These are phyloP conservation scores for Phylloscopus trochilus DNA, from an alignment of 2,113 vertebrate genomes.

Conservation along the genomic window DNA sequence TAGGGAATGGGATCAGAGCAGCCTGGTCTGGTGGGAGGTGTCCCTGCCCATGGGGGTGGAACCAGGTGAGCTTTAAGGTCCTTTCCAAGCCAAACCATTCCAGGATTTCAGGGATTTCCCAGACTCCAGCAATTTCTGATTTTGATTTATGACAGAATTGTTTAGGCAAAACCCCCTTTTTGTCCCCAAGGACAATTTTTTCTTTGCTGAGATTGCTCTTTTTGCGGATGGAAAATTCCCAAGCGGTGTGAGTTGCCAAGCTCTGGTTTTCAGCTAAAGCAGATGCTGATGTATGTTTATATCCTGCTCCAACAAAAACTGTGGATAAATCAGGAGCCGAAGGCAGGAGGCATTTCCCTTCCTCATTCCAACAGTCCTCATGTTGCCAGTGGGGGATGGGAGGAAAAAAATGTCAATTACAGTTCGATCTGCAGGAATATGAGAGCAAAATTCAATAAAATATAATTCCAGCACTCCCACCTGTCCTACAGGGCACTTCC, in stretches of 20 bases:
- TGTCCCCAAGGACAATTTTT: neutral
- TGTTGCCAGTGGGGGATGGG: neutral
- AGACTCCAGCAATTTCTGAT: neutral
- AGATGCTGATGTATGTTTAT: neutral
- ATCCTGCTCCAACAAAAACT: neutral
- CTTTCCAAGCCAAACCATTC: neutral
- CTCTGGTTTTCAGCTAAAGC: neutral
- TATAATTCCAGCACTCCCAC: neutral
- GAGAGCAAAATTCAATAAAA: neutral
- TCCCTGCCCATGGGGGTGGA: neutral
- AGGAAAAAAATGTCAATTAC: neutral
- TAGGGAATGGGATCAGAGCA: neutral
- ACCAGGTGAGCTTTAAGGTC: rapidly evolving
- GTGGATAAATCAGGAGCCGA: neutral
- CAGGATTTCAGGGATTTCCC: neutral
- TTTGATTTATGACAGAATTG: neutral
- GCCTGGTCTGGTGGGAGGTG: neutral
- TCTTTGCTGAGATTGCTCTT: neutral
- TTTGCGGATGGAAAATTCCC: neutral
- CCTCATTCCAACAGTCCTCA: neutral
- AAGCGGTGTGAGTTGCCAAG: neutral
- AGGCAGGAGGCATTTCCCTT: neutral
- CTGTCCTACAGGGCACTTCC: neutral
- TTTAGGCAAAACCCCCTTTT: neutral
- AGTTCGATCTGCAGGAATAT: neutral